These are phyloP conservation scores for Cataglyphis rosenhaueri DNA, from an alignment of 2,888 invertebrate genomes.

Conservation along the genomic window DNA sequence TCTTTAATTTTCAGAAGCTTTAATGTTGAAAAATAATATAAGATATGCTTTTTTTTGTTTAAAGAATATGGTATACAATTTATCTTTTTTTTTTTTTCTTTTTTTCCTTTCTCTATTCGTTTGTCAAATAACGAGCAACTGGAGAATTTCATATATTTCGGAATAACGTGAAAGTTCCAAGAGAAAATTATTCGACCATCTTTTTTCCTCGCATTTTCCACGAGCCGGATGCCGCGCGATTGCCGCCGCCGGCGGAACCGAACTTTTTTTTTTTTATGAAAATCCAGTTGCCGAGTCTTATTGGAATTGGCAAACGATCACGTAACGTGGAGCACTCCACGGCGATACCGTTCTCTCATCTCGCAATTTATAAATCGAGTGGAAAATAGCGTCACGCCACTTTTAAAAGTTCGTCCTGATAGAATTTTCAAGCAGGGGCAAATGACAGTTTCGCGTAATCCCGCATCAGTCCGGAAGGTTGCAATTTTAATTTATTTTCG, in stretches of 20 bases:
- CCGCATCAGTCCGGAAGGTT: constrained; percentile 37
- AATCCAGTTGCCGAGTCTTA: constrained; percentile 64
- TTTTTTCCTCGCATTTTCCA: constrained; percentile 42
- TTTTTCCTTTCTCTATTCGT: background rate
- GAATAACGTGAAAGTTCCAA: constrained; percentile 25
- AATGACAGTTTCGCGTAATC: constrained; percentile 61
- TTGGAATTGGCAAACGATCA: constrained; percentile 63
- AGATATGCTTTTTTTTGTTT: background rate
- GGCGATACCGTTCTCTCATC: constrained; percentile 57
- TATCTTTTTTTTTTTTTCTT: background rate
- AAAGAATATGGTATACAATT: background rate
- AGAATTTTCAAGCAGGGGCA: constrained; percentile 49
- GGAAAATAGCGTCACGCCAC: constrained; percentile 63
- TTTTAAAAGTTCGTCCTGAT: constrained; percentile 57
- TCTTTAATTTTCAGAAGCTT: background rate
- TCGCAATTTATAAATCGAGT: constrained; percentile 69
- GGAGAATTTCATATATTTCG: constrained; percentile 22
- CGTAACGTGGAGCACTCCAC: constrained; percentile 38
- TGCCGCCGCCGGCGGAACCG: constrained; percentile 25
- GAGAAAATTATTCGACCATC: constrained; percentile 30
- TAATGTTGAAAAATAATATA: background rate
- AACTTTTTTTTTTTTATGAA: constrained; percentile 59
- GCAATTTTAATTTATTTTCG: constrained; percentile 61
- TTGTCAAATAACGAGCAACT: background rate
- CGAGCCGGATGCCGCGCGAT: constrained; percentile 39